These are phyloP conservation scores for Steinernema carpocapsae DNA, from an alignment of 2,888 invertebrate genomes.

Conservation along the genomic window DNA sequence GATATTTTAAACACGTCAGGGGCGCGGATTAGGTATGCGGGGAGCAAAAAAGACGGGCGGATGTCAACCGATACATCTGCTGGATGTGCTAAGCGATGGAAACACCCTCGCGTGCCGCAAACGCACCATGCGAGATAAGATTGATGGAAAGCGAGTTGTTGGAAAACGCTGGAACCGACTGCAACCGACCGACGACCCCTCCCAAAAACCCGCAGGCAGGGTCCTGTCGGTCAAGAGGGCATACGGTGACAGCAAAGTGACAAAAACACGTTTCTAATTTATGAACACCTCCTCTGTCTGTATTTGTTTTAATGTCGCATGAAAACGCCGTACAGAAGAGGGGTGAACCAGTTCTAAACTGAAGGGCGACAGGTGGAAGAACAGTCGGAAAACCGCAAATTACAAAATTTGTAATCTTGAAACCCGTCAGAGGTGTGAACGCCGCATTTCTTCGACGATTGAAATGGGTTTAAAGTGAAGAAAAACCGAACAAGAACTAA, in stretches of 20 bases:
- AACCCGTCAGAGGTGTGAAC: too few species aligned
- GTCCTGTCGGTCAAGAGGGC: conserved; percentile 28
- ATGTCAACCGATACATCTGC: conserved; percentile 18
- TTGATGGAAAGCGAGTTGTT: conserved; percentile 19
- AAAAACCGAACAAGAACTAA: background rate
- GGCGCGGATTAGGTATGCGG: conserved; percentile 32
- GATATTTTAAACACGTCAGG: conserved; percentile 5
- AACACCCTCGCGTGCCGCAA: conserved; percentile 34
- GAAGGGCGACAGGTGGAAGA: background rate
- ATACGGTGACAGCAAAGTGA: background rate
- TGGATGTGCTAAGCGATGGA: conserved; percentile 26
- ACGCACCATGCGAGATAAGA: conserved; percentile 32
- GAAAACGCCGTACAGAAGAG: conserved; percentile 1
- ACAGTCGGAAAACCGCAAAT: conserved; percentile 15
- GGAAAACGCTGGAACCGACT: conserved; percentile 1
- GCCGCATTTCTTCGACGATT: too few species aligned
- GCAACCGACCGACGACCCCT: background rate
- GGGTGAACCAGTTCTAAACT: conserved; percentile 10
- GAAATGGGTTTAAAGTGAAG: background rate
- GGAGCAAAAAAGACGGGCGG: background rate
- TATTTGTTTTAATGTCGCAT: conserved; percentile 24
- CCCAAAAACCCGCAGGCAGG: conserved; percentile 24
- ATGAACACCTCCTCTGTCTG: background rate
- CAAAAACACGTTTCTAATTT: conserved; percentile 30
- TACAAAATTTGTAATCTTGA: background rate